phyloP scores from a whole-genome alignment of 2,797 vertebrate genomes.

The Lepus townsendii region DNA sequence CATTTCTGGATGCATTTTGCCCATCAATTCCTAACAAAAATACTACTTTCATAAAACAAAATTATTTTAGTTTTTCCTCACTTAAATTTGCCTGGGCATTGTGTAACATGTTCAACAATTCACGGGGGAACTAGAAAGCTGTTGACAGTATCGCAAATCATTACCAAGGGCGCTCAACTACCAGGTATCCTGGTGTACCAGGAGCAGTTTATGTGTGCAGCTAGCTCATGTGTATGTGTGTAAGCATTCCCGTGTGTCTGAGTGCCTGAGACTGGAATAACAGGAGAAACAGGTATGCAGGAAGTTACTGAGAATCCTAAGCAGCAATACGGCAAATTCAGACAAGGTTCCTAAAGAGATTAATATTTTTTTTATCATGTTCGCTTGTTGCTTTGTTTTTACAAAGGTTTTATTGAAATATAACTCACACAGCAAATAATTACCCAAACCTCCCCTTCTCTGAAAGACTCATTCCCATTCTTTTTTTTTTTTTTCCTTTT shows the following conservation, averaged over 20 bases:
- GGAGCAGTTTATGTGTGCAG: not conserved
- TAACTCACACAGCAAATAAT: not conserved
- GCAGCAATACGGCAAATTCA: not conserved
- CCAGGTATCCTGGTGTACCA: not conserved
- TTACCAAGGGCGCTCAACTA: not conserved
- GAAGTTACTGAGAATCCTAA: not conserved
- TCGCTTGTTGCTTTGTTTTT: not conserved
- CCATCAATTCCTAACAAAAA: not conserved
- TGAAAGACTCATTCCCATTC: not conserved
- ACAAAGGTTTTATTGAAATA: not conserved
- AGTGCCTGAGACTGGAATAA: not conserved
- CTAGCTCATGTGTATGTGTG: not conserved
- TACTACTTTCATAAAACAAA: not conserved
- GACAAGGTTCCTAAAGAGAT: not conserved
- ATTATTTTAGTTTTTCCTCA: not conserved
- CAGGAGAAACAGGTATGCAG: not conserved
- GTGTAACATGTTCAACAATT: not conserved
- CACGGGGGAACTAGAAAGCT: not conserved
- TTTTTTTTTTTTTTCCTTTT: too few species aligned
- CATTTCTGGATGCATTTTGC: not conserved
- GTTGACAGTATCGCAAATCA: not conserved
- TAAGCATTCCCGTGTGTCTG: not conserved
- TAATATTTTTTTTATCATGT: not conserved
- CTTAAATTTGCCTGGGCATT: not conserved
- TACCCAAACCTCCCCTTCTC: not conserved